phyloP scores from a whole-genome alignment of 2,797 vertebrate genomes.

The Acrossocheilus fasciatus region DNA sequence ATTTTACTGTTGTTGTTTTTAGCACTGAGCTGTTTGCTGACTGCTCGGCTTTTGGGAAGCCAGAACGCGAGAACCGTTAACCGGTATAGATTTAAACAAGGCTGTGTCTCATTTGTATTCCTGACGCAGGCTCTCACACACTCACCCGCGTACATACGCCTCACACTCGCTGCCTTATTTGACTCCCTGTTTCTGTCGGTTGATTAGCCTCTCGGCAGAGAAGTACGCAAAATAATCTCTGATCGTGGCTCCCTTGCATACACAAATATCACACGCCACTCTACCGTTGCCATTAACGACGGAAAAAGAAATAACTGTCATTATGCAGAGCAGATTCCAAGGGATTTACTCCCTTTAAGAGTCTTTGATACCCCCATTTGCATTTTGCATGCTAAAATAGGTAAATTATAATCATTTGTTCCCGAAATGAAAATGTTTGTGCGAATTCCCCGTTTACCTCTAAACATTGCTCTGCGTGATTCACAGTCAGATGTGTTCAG shows the following conservation, averaged over 20 bases:
- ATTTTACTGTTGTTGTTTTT: constrained; percentile 52
- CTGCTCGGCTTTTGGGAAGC: constrained; percentile 29
- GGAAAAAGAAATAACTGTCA: constrained; percentile 41
- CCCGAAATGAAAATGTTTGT: constrained; percentile 49
- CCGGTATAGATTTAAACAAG: constrained; percentile 61
- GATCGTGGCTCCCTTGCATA: constrained; percentile 30
- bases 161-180: constrained; percentile 59
- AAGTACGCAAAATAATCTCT: constrained; percentile 56
- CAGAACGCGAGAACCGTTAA: constrained; percentile 53
- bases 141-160: constrained; percentile 55
- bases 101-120: constrained; percentile 64
- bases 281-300: constrained; percentile 40
- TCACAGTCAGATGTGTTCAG: constrained; percentile 49
- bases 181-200: constrained; percentile 58
- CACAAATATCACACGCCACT: constrained; percentile 28
- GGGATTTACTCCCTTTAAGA: constrained; percentile 52
- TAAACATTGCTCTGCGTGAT: constrained; percentile 45
- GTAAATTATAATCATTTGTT: constrained; percentile 53
- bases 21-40: constrained; percentile 41
- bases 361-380: constrained; percentile 50
- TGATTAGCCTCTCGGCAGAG: constrained; percentile 57
- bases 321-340: constrained; percentile 53
- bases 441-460: constrained; percentile 51
- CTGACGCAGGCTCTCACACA: constrained; percentile 48
- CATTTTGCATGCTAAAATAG: constrained; percentile 51